Evolutionary conservation across 2,888 invertebrate genomes (phyloP).

Genomic region (Nomada fucata): DNA sequence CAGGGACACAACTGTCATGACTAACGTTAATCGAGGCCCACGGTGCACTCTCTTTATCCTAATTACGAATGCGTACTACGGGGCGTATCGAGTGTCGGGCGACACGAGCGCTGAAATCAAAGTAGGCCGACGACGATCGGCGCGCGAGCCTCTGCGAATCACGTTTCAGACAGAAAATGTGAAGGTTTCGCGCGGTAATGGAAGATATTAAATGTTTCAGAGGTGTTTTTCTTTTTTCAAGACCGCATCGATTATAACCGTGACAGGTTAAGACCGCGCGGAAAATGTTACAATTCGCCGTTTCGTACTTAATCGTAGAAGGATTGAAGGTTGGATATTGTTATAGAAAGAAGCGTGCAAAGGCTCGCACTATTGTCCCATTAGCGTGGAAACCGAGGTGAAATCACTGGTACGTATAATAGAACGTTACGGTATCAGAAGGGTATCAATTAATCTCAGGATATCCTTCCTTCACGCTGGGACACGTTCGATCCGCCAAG

Average conservation of each 20-base stretch:
- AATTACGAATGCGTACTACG: conserved; percentile 63
- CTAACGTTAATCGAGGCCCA: conserved; percentile 61
- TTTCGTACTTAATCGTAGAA: too few species aligned
- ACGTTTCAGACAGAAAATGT: not conserved
- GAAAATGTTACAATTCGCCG: too few species aligned
- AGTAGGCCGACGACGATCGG: conserved; percentile 26
- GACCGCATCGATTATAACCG: too few species aligned
- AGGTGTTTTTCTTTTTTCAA: too few species aligned
- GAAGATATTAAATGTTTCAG: too few species aligned
- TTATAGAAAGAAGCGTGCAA: not conserved
- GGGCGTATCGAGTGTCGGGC: conserved; percentile 53
- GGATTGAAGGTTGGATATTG: too few species aligned
- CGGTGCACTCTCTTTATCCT: conserved; percentile 49
- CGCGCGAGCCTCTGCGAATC: conserved; percentile 17
- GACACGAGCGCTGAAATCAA: conserved; percentile 48
- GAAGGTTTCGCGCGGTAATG: too few species aligned
- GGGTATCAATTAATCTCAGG: conserved; percentile 39
- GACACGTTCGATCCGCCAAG: conserved; percentile 32
- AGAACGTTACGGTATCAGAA: conserved; percentile 9
- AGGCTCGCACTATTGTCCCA: not conserved
- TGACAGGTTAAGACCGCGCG: too few species aligned
- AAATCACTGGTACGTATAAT: conserved; percentile 4
- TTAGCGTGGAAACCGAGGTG: too few species aligned
- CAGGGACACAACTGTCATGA: conserved; percentile 57
- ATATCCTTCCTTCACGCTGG: conserved; percentile 30